Evolutionary conservation across 2,797 vertebrate species (phyloP).

Genomic region (Iguana delicatissima): DNA sequence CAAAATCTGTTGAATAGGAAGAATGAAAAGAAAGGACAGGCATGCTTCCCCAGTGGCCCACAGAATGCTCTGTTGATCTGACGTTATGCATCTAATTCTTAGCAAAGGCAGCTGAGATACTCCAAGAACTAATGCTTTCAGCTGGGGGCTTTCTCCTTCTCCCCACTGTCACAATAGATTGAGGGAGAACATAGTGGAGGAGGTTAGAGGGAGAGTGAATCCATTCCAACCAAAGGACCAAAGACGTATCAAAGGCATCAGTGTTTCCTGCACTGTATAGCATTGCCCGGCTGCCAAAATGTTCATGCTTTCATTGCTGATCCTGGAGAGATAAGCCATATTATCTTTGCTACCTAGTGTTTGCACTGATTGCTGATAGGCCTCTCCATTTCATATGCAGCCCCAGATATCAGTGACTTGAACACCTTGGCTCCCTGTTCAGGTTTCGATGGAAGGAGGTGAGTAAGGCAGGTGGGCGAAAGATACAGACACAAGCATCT

Average conservation of each 20-base stretch:
- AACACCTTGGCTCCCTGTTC: not conserved
- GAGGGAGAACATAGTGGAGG: not conserved
- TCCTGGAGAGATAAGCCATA: conserved; percentile 53
- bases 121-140: not conserved
- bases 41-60: not conserved
- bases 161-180: rapidly evolving
- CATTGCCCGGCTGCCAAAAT: not conserved
- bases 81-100: not conserved
- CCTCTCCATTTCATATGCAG: rapidly evolving
- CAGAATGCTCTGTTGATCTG: not conserved
- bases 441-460: not conserved
- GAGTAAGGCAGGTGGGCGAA: not conserved
- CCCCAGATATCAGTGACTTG: not conserved
- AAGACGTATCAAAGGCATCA: not conserved
- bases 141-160: not conserved
- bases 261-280: not conserved
- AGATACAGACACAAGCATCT: not conserved
- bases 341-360: not conserved
- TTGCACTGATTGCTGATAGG: conserved; percentile 11
- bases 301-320: not conserved
- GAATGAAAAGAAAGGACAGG: not conserved
- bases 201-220: not conserved
- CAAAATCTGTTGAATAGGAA: not conserved
- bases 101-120: not conserved
- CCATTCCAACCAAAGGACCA: conserved; percentile 35